These are phyloP conservation scores for Euura saliciscinereae DNA, from an alignment of 1,140 invertebrate genomes.

Conservation along the genomic window DNA sequence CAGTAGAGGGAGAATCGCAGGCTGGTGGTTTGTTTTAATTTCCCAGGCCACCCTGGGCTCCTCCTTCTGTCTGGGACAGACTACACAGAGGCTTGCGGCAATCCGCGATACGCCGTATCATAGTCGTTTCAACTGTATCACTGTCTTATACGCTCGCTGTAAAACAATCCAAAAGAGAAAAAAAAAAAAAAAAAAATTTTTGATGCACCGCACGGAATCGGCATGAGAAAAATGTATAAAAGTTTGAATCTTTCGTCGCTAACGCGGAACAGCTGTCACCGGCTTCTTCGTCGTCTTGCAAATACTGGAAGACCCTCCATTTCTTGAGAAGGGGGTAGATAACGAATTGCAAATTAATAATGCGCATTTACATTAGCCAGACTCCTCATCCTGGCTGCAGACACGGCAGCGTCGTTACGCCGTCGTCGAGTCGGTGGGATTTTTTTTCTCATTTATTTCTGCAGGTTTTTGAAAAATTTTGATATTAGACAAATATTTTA, in stretches of 20 bases:
- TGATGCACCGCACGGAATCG: no score
- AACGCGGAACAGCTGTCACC: neutral
- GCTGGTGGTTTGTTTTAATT: constrained; percentile 53
- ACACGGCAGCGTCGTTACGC: neutral
- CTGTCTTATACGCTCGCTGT: no score
- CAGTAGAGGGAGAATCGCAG: constrained; percentile 26
- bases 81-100: neutral
- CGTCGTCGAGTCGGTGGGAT: no score
- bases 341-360: constrained; percentile 54
- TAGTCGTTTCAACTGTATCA: no score
- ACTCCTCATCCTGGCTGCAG: neutral
- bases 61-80: neutral
- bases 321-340: constrained; percentile 19
- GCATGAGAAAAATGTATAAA: neutral
- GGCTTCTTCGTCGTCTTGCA: neutral
- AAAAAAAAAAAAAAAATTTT: no score
- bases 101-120: neutral
- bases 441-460: neutral
- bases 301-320: neutral
- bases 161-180: no score
- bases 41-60: constrained; percentile 40
- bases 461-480: neutral
- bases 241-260: neutral
- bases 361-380: constrained; percentile 45
- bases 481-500: no score